Conservation (phyloP, 2,888 invertebrate species). For the Notodonta ziczac region DNA sequence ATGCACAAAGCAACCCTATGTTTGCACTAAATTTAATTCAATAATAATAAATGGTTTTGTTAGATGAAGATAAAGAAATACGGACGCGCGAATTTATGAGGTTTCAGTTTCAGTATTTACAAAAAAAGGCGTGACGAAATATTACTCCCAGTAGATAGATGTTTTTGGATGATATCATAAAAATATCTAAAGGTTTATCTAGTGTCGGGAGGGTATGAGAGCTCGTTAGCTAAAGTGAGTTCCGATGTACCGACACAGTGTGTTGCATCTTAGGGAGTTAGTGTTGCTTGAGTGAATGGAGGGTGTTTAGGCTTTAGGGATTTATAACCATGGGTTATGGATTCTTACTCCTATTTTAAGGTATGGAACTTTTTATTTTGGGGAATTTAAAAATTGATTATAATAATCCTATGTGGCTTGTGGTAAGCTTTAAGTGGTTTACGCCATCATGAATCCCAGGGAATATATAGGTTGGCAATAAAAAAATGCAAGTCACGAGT, state of each 20-base stretch:
- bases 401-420: too few species aligned
- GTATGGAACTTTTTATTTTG: not conserved
- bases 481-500: too few species aligned
- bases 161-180: conserved; percentile 22
- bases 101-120: too few species aligned
- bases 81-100: too few species aligned
- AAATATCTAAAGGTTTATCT: conserved; percentile 46
- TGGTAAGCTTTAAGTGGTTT: too few species aligned
- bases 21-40: too few species aligned
- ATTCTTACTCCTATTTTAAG: not conserved
- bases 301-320: conserved; percentile 20
- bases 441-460: too few species aligned
- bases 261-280: conserved; percentile 22
- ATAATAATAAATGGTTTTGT: too few species aligned
- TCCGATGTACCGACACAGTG: conserved; percentile 44
- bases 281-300: conserved; percentile 25
- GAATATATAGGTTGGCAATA: too few species aligned
- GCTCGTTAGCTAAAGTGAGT: conserved; percentile 54
- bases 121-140: not conserved
- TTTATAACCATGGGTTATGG: not conserved
- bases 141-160: not conserved
- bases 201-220: conserved; percentile 34
- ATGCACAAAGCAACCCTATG: too few species aligned
- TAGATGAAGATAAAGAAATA: too few species aligned
- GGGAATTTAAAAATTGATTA: too few species aligned